phyloP scores from a whole-genome alignment of 2,113 vertebrate genomes.

The Pao palembangensis region DNA sequence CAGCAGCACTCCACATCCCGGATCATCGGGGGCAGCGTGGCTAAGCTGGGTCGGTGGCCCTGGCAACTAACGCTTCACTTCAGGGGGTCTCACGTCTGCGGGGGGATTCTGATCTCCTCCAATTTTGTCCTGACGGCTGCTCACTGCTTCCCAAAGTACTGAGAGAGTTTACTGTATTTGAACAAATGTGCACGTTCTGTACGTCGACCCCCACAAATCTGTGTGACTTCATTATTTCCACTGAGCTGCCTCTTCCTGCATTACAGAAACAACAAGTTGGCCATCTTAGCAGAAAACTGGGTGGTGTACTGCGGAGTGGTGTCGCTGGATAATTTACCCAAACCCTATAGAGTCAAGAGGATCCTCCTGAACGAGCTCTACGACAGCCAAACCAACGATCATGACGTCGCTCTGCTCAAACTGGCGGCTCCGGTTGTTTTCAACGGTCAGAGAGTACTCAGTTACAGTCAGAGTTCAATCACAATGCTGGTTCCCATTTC shows the following conservation, averaged over 20 bases:
- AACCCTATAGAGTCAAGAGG: constrained; percentile 66
- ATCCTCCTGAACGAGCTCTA: constrained; percentile 84
- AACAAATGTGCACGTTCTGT: neutral
- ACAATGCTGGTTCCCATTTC: neutral
- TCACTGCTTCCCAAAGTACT: constrained; percentile 89
- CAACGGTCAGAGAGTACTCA: constrained; percentile 69
- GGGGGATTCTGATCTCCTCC: constrained; percentile 81
- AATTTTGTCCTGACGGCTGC: constrained; percentile 86
- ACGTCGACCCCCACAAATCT: neutral
- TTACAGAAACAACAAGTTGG: constrained; percentile 36
- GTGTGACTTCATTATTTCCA: neutral
- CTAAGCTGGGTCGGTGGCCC: constrained; percentile 80
- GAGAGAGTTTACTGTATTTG: neutral
- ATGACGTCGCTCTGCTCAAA: constrained; percentile 83
- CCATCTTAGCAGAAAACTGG: constrained; percentile 70
- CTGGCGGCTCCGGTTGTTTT: constrained; percentile 73
- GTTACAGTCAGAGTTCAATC: neutral
- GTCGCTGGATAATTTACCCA: constrained; percentile 62
- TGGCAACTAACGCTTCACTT: constrained; percentile 90
- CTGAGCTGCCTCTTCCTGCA: neutral
- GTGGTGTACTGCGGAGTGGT: constrained; percentile 77
- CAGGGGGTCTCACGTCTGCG: constrained; percentile 78
- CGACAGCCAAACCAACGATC: constrained; percentile 71
- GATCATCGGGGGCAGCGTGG: constrained; percentile 82
- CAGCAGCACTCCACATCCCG: constrained; percentile 66